These are phyloP conservation scores for Crenuchus spilurus DNA, from an alignment of 2,797 vertebrate species.

Conservation along the genomic window DNA sequence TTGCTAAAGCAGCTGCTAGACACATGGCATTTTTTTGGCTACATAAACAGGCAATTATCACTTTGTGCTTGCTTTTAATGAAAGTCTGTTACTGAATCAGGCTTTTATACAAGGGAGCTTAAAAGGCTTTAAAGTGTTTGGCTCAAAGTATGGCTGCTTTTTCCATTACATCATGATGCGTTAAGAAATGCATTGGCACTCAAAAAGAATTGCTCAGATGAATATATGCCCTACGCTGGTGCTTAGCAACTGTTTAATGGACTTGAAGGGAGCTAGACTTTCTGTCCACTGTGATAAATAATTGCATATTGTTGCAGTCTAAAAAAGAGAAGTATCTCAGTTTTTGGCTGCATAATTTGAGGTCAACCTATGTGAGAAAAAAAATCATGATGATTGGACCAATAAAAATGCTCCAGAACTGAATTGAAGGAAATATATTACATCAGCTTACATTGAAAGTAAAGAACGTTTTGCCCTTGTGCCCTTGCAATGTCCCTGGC, in stretches of 20 bases:
- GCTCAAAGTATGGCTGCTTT: neutral
- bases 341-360: too few relatives aligned
- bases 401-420: too few relatives aligned
- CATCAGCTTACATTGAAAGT: too few relatives aligned
- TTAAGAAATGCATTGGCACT: neutral
- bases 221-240: neutral
- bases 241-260: neutral
- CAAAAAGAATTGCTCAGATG: neutral
- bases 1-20: neutral
- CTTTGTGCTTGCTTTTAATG: constrained; percentile 21
- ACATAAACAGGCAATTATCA: constrained; percentile 45
- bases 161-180: neutral
- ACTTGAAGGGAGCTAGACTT: too few relatives aligned
- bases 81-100: constrained; percentile 23
- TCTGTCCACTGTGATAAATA: too few relatives aligned
- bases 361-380: too few relatives aligned
- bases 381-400: too few relatives aligned
- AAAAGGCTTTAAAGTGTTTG: constrained; percentile 16
- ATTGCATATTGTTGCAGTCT: too few relatives aligned
- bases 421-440: too few relatives aligned
- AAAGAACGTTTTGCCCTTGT: too few relatives aligned
- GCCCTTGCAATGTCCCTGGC: too few relatives aligned
- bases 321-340: too few relatives aligned
- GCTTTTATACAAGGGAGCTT: neutral
- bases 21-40: neutral